Evolutionary conservation across 2,888 invertebrate species (phyloP).

Genomic region (Rhamphomyia laevipes): DNA sequence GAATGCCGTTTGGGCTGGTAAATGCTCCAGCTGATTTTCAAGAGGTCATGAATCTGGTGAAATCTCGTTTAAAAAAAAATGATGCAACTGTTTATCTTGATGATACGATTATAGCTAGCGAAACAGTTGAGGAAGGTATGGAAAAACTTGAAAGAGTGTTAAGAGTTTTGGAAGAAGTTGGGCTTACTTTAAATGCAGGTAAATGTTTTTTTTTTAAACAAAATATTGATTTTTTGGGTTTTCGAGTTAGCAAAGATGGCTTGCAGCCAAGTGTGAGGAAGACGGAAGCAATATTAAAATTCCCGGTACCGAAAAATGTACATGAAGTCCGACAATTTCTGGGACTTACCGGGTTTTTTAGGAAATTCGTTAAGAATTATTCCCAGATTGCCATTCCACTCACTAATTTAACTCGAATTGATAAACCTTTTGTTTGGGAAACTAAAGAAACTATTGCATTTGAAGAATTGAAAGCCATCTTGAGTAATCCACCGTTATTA

Average conservation of each 20-base stretch:
- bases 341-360: neutral
- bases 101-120: neutral
- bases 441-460: neutral
- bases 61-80: neutral
- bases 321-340: neutral
- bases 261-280: neutral
- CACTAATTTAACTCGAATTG: neutral
- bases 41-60: constrained; percentile 7
- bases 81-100: constrained; percentile 5
- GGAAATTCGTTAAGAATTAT: neutral
- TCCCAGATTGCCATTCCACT: neutral
- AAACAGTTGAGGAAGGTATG: neutral
- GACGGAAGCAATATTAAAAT: neutral
- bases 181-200: neutral
- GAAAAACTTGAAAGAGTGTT: neutral
- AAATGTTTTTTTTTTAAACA: neutral
- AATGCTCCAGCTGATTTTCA: constrained; percentile 9
- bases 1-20: constrained; percentile 7
- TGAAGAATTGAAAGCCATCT: neutral
- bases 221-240: constrained; percentile 1
- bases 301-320: neutral
- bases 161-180: neutral
- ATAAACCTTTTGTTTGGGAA: neutral
- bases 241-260: neutral
- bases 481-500: neutral